Conservation (phyloP, 92 coral and sea anemone genomes). For the Hydrozoanthus gracilis region DNA sequence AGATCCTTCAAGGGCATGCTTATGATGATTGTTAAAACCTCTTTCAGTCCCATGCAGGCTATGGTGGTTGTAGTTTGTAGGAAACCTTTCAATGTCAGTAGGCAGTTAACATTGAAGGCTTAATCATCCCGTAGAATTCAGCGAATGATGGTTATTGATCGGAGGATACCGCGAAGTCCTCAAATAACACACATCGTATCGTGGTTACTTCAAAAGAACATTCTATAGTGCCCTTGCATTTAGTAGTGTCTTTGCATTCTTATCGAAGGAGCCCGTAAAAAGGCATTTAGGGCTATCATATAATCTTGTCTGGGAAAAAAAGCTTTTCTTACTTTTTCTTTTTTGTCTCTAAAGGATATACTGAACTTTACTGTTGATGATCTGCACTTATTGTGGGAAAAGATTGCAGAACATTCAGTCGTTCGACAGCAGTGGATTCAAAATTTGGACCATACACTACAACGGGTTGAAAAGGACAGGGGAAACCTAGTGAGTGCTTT, state of each 20-base stretch:
- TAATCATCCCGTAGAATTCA: not conserved
- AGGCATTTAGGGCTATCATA: not conserved
- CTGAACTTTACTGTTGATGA: slow-evolving; percentile 70
- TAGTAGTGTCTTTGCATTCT: not conserved
- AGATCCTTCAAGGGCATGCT: not conserved
- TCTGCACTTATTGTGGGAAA: slow-evolving; percentile 80
- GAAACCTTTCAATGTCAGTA: not conserved
- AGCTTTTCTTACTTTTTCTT: not conserved
- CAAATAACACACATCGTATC: not conserved
- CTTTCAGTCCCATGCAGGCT: not conserved
- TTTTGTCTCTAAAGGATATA: slow-evolving; percentile 68
- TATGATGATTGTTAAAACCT: not conserved
- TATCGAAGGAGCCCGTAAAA: not conserved
- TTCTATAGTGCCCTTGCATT: not conserved
- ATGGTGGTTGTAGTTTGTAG: not conserved
- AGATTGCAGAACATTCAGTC: slow-evolving; percentile 73
- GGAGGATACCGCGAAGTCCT: not conserved
- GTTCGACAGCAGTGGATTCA: slow-evolving; percentile 80
- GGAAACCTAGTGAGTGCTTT: slow-evolving; percentile 70
- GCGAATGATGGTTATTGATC: not conserved
- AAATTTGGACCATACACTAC: slow-evolving; percentile 72
- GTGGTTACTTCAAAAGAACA: not conserved
- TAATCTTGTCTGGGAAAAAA: not conserved
- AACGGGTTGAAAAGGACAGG: slow-evolving; percentile 84
- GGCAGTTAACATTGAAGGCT: not conserved